Evolutionary conservation across 2,888 invertebrate species (phyloP), one percentile per base, ranked within the genome.

Genomic region (Epirrhoe alternata): DNA sequence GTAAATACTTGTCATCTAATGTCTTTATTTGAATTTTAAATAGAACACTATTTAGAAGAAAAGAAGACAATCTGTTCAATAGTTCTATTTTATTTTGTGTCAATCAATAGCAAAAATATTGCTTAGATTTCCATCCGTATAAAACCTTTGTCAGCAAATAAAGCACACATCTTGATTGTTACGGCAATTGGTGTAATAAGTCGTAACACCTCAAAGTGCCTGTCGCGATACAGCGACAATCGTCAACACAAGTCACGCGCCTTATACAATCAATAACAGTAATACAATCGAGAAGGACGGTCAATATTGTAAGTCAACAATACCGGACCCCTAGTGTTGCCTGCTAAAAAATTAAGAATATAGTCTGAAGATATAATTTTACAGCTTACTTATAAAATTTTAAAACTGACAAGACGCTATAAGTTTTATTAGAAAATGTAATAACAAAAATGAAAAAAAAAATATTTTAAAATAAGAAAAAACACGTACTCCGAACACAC

Each of bases 281-380:
- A 90, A 91, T 88, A 90, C 90, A 87, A 91, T 89, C 86, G 80
- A 86, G 89, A 86, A 91, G 89, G 83, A 86, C 88, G 84, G 88
- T 87, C 90, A 92, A 93, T 91, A 92, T 88, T 86, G 86, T 88
- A 88, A 88, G 90, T 89, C 89, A 91, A 92, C 93, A 92, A 80
- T 79, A 80, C 76, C 74, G 77, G 77, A 77, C 70, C 65, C 75
- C 69, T 75, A 74, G 78, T 83, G 87, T 87, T 89, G 82, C 86
- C 84, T 84, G 70, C 57, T 63, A 7, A 16, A 59, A 61, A 50
- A 14, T 45, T 5, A 38, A 8, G 3, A 10, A 10, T 38, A 38
- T 2, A 8, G 35, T 3, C 35, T 0, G 35, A 10, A 42, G 38
- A 5, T 12, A 38, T 10, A 6, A 10, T 12, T 12, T 42, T 24